Evolutionary conservation across 1,140 invertebrate species (phyloP).

Genomic region (Pseudomyrmex flavicornis): DNA sequence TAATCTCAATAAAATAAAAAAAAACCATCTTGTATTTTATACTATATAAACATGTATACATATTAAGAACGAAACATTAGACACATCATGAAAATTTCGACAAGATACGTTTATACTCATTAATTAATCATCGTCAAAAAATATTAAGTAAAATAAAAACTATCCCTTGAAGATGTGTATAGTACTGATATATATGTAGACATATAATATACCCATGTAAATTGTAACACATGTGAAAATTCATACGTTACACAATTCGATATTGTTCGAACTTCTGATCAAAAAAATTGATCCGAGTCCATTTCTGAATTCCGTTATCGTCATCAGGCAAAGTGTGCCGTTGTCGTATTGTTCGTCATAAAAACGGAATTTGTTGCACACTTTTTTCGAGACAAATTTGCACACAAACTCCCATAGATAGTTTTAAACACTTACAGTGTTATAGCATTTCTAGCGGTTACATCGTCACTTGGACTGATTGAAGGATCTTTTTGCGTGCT

Average conservation of each 20-base stretch:
- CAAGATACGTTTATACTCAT: slow-evolving; percentile 47
- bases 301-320: too few relatives aligned
- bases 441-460: slow-evolving; percentile 40
- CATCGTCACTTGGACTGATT: slow-evolving; percentile 62
- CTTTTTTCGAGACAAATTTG: too few relatives aligned
- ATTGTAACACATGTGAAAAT: neutral
- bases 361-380: neutral
- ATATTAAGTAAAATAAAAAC: slow-evolving; percentile 21
- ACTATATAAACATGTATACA: neutral
- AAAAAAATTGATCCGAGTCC: too few relatives aligned
- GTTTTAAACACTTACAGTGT: neutral
- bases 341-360: neutral
- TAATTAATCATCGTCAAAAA: slow-evolving; percentile 5
- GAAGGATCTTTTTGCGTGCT: slow-evolving; percentile 25
- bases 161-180: neutral
- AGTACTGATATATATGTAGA: slow-evolving; percentile 20
- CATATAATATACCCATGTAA: too few relatives aligned
- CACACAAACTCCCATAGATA: neutral
- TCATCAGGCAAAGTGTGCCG: neutral
- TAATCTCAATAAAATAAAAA: too few relatives aligned
- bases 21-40: too few relatives aligned
- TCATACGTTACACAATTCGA: neutral
- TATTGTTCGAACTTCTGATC: neutral
- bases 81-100: slow-evolving; percentile 26
- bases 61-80: neutral